A percentile compares a stretch with the other conserved stretches of the same genome.
Evolutionary conservation across 2,797 vertebrate species (phyloP).

Genomic region (Borostomias antarcticus): DNA sequence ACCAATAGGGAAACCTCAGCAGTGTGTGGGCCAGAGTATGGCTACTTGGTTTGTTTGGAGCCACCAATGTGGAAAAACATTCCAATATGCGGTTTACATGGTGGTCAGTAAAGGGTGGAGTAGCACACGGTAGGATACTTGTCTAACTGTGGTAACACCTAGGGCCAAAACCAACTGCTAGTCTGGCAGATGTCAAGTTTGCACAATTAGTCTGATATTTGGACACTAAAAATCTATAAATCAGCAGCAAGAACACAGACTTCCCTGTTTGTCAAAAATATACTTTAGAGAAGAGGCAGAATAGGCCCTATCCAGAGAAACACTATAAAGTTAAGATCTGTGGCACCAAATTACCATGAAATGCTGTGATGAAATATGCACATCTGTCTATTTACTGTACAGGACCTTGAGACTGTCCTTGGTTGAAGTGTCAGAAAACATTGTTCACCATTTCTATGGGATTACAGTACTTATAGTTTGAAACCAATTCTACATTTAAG

Average conservation of each 20-base stretch:
- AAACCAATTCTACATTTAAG: not conserved
- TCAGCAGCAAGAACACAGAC: no score
- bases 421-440: slow-evolving; percentile 24
- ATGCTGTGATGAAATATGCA: not conserved
- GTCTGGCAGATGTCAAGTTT: not conserved
- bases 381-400: slow-evolving; percentile 30
- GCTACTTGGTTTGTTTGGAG: slow-evolving; percentile 22
- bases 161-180: not conserved
- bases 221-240: no score
- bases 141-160: slow-evolving; percentile 34
- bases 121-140: slow-evolving; percentile 31
- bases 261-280: no score
- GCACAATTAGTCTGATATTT: not conserved
- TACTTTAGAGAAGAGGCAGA: no score
- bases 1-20: slow-evolving; percentile 1
- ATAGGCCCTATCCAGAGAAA: no score
- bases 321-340: not conserved
- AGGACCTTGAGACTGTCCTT: slow-evolving; percentile 17
- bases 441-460: slow-evolving; percentile 6
- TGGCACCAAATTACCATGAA: slow-evolving; percentile 13
- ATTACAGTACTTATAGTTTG: not conserved
- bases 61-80: slow-evolving; percentile 44
- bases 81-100: slow-evolving; percentile 25
- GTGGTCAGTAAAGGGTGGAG: slow-evolving; percentile 39
- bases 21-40: slow-evolving; percentile 6